Evolutionary conservation across 1,140 invertebrate genomes (phyloP), one percentile per base, ranked within the genome.

Genomic region (Formica selysi): DNA sequence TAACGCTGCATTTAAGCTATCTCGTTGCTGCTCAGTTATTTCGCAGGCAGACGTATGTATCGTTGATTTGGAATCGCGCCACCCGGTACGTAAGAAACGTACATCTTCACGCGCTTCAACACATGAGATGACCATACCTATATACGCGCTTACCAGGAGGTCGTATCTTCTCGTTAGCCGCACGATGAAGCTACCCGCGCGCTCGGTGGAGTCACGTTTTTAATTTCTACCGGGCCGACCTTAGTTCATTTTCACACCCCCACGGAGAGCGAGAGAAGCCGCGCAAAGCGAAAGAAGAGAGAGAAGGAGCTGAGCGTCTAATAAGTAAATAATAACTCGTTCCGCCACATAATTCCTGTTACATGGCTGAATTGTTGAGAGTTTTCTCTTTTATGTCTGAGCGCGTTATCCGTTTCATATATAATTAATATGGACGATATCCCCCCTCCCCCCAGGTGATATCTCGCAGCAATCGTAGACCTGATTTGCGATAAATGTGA

Each of bases 111-210:
- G 85, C 76, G 88, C 80, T 84, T 54, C 61, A 73, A 51, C 79
- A 79, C 48, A 84, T 65, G 86, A 87, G 74, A 87, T 62, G 61
- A 57, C 80, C 87, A 81, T 79, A 90, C 64, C 68, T 81, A 83
- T 76, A 89, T 84, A 76, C 48, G 71, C 83, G 89, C 68, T 91
- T 88, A 76, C 90, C 87, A 86, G 83, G 76, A 89, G 91, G 92
- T 91, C 91, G 91, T 92, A 92, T 92, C 92, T 92, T 91, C 91
- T 92, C 92, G 92, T 92, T 92, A 92, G 91, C 87, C 67, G 87
- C 62, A 73, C 91, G 90, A 90, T 90, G 91, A 92, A 87, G 89
- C 90, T 90, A 92, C 88, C 86, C 89, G 48, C 48, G 48, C 48
- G 86, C 87, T 90, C 83, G 86, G 86, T 79, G 74, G 86, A 92